These are phyloP conservation scores for Hippotragus niger DNA, from an alignment of 2,113 vertebrate genomes.

Conservation along the genomic window DNA sequence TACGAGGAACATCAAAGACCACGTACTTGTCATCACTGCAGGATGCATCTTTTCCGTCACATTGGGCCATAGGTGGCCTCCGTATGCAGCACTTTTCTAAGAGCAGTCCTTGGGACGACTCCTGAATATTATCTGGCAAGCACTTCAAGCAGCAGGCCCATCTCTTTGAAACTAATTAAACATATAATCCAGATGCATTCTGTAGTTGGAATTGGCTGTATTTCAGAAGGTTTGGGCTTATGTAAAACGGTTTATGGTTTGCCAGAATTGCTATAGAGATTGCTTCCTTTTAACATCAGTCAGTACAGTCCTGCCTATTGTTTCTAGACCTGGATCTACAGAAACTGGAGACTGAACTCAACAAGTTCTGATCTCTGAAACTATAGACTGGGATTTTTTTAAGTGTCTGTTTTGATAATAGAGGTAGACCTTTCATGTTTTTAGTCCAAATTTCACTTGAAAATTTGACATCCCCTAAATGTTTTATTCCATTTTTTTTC, in stretches of 20 bases:
- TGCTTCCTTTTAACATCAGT: not conserved
- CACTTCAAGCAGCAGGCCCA: not conserved
- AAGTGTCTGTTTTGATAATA: not conserved
- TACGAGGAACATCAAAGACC: not conserved
- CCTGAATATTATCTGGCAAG: not conserved
- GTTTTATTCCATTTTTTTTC: not conserved
- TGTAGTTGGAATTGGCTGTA: not conserved
- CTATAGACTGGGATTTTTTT: not conserved
- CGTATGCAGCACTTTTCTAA: not conserved
- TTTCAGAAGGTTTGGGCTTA: not conserved
- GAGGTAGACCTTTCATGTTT: not conserved
- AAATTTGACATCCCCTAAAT: not conserved
- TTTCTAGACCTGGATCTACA: not conserved
- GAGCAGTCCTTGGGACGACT: not conserved
- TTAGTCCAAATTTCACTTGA: not conserved
- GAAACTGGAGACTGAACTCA: not conserved
- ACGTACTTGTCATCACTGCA: not conserved
- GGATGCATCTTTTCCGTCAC: not conserved
- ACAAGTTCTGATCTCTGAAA: not conserved
- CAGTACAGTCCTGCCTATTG: no score
- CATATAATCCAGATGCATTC: not conserved
- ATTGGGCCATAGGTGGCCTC: not conserved
- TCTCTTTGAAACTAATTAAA: conserved; percentile 9
- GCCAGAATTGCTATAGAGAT: not conserved
- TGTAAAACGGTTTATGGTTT: not conserved